Percentiles rank a stretch among this genome's conserved stretches.
phyloP scores from a whole-genome alignment of 2,888 invertebrate genomes.

The Timandra comae region DNA sequence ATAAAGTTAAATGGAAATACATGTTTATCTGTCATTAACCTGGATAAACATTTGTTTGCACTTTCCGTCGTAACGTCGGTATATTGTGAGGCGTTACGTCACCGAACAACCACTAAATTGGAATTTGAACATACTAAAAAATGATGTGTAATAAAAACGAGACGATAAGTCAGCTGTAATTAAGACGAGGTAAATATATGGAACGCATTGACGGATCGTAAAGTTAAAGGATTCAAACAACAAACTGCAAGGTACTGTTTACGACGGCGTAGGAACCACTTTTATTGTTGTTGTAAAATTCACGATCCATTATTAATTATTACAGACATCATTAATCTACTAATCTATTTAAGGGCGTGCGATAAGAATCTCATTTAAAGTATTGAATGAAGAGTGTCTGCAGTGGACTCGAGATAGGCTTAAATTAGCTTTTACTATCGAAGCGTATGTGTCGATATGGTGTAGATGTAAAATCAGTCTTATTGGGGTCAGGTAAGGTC shows the following conservation, averaged over 20 bases:
- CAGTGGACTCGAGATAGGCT: slow-evolving; percentile 74
- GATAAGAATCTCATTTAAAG: slow-evolving; percentile 78
- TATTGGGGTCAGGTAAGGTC: too few relatives aligned
- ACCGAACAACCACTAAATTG: slow-evolving; percentile 23
- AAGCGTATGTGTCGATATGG: too few relatives aligned
- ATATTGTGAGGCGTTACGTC: not conserved
- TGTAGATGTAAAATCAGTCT: too few relatives aligned
- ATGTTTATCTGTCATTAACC: not conserved
- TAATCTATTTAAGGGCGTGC: slow-evolving; percentile 75
- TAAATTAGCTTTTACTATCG: slow-evolving; percentile 43
- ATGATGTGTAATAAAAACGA: slow-evolving; percentile 55
- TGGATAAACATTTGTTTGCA: not conserved
- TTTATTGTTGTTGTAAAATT: slow-evolving; percentile 76
- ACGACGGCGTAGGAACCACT: slow-evolving; percentile 65
- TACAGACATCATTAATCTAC: slow-evolving; percentile 77
- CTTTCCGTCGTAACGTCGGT: not conserved
- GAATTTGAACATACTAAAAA: slow-evolving; percentile 53
- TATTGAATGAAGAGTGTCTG: slow-evolving; percentile 76
- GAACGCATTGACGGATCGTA: slow-evolving; percentile 71
- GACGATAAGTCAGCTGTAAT: slow-evolving; percentile 62
- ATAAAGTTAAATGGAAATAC: not conserved
- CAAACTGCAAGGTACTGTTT: slow-evolving; percentile 69
- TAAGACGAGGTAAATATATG: slow-evolving; percentile 71
- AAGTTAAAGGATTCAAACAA: slow-evolving; percentile 69
- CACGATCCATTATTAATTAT: slow-evolving; percentile 77